Base-by-base conservation (phyloP, 2,113 vertebrate genomes). In the Paradoxurus hermaphroditus region DNA sequence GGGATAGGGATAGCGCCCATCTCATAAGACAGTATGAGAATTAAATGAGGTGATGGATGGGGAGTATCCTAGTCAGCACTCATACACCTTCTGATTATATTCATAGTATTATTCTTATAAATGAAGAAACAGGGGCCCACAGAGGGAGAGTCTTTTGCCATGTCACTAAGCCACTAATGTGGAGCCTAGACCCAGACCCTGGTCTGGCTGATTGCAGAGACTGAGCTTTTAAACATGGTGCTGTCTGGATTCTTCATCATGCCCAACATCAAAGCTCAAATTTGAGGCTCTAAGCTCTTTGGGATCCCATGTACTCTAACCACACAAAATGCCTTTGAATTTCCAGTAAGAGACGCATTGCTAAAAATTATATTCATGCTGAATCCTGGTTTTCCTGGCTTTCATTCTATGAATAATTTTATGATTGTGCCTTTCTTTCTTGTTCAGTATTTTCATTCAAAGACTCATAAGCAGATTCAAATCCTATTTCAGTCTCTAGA, bases 241-340 rank as follows among this genome's bases (percentile, higher is more conserved):
- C 18, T 68, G 1, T 65, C 27, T 89, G 44, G 21, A 4, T 16
- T 73, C 16, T 83, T 92, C 27, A 67, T 0, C 11, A 34, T 12
- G 23, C 36, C 14, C 34, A 51, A 13, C 19, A 12, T 36, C 39
- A 14, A 89, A 93, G 36, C 25, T 46, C 49, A 83, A 49, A 70
- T 91, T 11, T 67, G 68, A 39, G 41, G 3, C 59, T 93, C 39
- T 63, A 36, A 72, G 25, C 16, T 87, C 73, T 89, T 72, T 56
- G 86, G 82, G 18, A 56, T 16, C 87, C 31, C 5, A 16, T 84
- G 21, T 82, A 10, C n/a, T 49, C 14, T 65, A 79, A 72, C 12
- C 81, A 95, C 68, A 85, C 25, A 94, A 95, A 91, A 72, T 91
- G 16, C 19, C 44, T 96, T 95, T 51, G 73, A 95, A 93, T 27